phyloP scores from a whole-genome alignment of 2,797 vertebrate species.

The Catharus ustulatus region DNA sequence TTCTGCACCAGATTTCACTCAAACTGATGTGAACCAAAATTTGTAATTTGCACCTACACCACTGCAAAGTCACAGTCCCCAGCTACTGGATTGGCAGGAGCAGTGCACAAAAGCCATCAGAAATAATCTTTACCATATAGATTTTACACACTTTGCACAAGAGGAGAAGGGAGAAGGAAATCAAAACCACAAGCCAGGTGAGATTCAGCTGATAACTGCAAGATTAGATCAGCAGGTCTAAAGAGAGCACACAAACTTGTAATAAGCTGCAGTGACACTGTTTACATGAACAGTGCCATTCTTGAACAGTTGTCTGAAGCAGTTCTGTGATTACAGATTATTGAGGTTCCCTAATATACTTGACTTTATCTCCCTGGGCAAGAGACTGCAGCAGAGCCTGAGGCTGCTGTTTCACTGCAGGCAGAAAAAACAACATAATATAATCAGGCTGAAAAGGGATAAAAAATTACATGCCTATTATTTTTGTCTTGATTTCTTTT shows the following conservation, averaged over 20 bases:
- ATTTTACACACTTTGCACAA: background rate
- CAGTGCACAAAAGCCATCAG: background rate
- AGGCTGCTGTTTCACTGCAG: background rate
- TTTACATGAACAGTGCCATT: background rate
- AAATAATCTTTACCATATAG: rapidly evolving
- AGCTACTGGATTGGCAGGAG: background rate
- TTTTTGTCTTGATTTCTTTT: background rate
- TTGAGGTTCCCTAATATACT: background rate
- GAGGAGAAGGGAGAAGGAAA: background rate
- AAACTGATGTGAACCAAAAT: background rate
- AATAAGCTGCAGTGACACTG: background rate
- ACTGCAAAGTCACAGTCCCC: background rate
- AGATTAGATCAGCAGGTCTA: background rate
- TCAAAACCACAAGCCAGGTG: background rate
- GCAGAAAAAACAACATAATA: background rate
- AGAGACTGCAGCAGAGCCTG: background rate
- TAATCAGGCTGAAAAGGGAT: background rate
- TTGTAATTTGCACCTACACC: background rate
- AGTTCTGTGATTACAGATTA: background rate
- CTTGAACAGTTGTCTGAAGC: background rate
- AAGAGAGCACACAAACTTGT: background rate
- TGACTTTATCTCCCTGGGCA: background rate
- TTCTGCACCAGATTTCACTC: background rate
- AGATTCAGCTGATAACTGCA: background rate
- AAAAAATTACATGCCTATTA: background rate